Evolutionary conservation across 2,113 vertebrate genomes (phyloP).

Genomic region (Scomber colias): DNA sequence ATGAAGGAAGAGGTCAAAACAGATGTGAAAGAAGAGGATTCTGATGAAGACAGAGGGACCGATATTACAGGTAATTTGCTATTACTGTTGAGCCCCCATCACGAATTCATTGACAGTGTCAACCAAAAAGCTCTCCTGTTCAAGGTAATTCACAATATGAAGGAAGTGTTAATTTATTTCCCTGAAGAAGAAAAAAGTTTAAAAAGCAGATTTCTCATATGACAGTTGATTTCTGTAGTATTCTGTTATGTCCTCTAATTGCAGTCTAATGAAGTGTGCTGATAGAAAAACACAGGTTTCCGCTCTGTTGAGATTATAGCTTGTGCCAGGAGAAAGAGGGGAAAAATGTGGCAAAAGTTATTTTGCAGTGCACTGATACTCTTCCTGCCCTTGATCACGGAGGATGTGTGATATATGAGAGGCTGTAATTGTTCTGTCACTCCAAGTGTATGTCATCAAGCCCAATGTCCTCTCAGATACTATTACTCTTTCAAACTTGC

Average conservation of each 20-base stretch:
- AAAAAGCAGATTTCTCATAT: not conserved
- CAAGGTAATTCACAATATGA: not conserved
- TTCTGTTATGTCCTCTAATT: not conserved
- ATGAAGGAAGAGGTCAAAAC: conserved; percentile 88
- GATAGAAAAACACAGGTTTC: not conserved
- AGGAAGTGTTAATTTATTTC: not conserved
- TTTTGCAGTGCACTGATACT: conserved; percentile 20
- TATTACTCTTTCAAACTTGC: conserved; percentile 52
- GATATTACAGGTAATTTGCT: conserved; percentile 89
- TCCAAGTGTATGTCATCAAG: conserved; percentile 62
- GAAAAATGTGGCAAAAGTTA: conserved; percentile 30
- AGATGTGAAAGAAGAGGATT: conserved; percentile 84
- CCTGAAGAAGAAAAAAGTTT: not conserved
- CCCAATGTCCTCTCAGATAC: conserved; percentile 14
- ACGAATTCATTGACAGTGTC: not conserved
- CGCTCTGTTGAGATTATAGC: not conserved
- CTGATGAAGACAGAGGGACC: conserved; percentile 85
- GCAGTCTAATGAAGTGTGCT: conserved; percentile 4
- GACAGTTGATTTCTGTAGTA: not conserved
- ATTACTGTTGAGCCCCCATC: not conserved
- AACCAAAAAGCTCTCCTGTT: not conserved
- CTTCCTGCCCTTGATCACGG: conserved; percentile 20
- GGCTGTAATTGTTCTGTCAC: conserved; percentile 75
- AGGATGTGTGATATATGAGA: conserved; percentile 53
- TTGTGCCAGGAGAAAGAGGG: not conserved